Evolutionary conservation across 2,113 vertebrate genomes (phyloP).

Genomic region (Ceyx cyanopectus): DNA sequence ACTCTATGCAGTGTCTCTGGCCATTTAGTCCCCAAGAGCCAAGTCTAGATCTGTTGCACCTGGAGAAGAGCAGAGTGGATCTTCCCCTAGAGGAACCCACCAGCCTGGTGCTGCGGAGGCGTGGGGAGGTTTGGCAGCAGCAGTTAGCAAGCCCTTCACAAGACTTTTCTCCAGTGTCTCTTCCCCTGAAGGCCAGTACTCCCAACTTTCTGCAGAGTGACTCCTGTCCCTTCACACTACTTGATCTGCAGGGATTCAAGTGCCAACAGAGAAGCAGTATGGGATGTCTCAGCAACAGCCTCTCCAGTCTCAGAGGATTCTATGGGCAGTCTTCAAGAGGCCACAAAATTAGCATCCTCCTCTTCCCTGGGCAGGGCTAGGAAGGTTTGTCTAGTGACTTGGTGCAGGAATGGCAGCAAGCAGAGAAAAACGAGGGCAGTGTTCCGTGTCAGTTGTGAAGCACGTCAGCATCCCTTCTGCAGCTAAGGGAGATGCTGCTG

Average conservation of each 20-base stretch:
- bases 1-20: not conserved
- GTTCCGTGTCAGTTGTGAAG: not conserved
- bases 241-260: not conserved
- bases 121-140: not conserved
- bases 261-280: not conserved
- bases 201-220: not conserved
- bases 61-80: not conserved
- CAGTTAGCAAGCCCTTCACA: not conserved
- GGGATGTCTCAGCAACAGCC: not conserved
- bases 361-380: not conserved
- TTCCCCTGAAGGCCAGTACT: not conserved
- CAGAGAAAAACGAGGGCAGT: not conserved
- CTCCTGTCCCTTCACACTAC: not conserved
- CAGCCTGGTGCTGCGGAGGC: not conserved
- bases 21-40: not conserved
- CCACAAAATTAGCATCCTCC: not conserved
- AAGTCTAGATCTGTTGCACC: not conserved
- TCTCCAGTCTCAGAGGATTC: not conserved
- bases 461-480: rapidly evolving
- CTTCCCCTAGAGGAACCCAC: not conserved
- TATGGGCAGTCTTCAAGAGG: not conserved
- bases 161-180: not conserved
- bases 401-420: not conserved
- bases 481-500: not conserved
- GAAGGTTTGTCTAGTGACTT: not conserved